These are phyloP conservation scores for Pygmarrhopalites habei DNA, from an alignment of 1,140 invertebrate species.

Conservation along the genomic window DNA sequence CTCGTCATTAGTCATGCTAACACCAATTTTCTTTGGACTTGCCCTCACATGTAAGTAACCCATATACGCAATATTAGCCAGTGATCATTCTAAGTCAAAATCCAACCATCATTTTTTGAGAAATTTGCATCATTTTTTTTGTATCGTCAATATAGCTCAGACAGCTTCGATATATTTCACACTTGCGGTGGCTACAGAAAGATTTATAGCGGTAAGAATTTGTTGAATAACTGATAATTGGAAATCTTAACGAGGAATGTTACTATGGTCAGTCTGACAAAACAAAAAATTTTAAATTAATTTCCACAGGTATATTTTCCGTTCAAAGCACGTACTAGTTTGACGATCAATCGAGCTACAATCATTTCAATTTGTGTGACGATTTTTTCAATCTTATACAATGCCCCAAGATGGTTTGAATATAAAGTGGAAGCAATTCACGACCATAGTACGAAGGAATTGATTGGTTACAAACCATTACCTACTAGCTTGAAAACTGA, in stretches of 20 bases:
- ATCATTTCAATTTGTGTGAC: slow-evolving; percentile 74
- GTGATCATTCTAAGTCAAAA: too few species aligned
- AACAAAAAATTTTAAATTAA: too few species aligned
- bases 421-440: not conserved
- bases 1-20: not conserved
- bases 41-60: not conserved
- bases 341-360: slow-evolving; percentile 79
- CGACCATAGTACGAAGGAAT: not conserved
- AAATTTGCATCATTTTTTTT: too few species aligned
- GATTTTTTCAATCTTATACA: slow-evolving; percentile 74
- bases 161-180: slow-evolving; percentile 93
- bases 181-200: slow-evolving; percentile 85
- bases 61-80: too few species aligned
- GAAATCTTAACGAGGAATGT: too few species aligned
- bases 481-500: not conserved
- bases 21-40: slow-evolving; percentile 1
- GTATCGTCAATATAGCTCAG: slow-evolving; percentile 42
- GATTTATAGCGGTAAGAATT: slow-evolving; percentile 47
- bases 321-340: slow-evolving; percentile 72
- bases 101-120: too few species aligned
- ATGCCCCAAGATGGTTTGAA: slow-evolving; percentile 61
- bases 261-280: too few species aligned
- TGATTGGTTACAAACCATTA: slow-evolving; percentile 7
- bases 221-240: too few species aligned
- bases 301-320: too few species aligned